Evolutionary conservation across 2,113 vertebrate species (phyloP).

Genomic region (Pundamilia nyererei): DNA sequence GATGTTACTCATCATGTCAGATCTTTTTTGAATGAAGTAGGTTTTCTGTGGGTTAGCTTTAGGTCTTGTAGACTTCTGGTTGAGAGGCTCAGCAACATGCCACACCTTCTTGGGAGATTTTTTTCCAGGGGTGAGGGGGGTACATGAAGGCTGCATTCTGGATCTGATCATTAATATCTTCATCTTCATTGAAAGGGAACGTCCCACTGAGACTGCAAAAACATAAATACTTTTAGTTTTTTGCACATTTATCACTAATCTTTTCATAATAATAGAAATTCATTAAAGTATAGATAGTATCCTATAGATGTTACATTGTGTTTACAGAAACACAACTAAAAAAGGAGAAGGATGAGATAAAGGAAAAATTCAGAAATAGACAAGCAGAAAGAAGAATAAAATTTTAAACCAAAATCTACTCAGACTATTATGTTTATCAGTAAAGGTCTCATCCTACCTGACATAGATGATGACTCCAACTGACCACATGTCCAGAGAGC

Average conservation of each 20-base stretch:
- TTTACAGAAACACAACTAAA: neutral
- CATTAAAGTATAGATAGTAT: neutral
- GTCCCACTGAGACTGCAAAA: slow-evolving; percentile 86
- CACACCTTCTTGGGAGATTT: slow-evolving; percentile 89
- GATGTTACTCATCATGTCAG: neutral
- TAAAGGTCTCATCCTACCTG: slow-evolving; percentile 18
- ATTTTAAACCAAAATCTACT: neutral
- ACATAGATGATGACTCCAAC: slow-evolving; percentile 97
- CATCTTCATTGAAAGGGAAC: slow-evolving; percentile 97
- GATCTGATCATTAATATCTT: slow-evolving; percentile 98
- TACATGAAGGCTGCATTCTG: slow-evolving; percentile 99
- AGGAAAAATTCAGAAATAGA: neutral
- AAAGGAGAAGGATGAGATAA: neutral
- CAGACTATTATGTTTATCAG: neutral
- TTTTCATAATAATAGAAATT: neutral
- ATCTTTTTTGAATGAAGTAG: neutral
- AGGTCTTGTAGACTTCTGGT: neutral
- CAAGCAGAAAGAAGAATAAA: neutral
- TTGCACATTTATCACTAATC: neutral
- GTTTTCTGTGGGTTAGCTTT: neutral
- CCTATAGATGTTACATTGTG: neutral
- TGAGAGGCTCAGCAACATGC: neutral
- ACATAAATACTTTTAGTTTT: neutral
- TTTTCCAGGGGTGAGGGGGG: slow-evolving; percentile 97
- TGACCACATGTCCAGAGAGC: slow-evolving; percentile 98